Evolutionary conservation across 2,888 invertebrate species (phyloP).

Genomic region (Tanytarsus gracilentus): DNA sequence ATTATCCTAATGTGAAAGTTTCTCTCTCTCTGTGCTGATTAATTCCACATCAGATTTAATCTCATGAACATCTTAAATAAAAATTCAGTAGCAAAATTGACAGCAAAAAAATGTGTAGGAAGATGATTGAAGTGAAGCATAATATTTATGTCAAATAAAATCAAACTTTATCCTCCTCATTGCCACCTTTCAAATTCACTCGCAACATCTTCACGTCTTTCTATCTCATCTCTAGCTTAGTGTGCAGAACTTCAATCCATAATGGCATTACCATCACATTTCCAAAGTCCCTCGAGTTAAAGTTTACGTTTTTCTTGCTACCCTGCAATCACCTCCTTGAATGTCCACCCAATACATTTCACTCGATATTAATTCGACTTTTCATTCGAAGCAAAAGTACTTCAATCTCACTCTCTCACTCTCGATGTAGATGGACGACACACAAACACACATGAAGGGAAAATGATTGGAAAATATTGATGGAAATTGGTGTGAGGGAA

Average conservation of each 20-base stretch:
- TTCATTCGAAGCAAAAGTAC: neutral
- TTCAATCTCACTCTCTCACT: neutral
- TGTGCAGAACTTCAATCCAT: slow-evolving; percentile 18
- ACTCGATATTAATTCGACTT: slow-evolving; percentile 14
- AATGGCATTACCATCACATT: slow-evolving; percentile 26
- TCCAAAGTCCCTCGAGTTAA: slow-evolving; percentile 21
- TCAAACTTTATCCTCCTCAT: slow-evolving; percentile 7
- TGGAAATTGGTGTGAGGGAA: neutral
- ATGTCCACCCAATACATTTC: neutral
- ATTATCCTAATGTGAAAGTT: neutral
- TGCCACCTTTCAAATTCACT: neutral
- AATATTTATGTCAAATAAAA: slow-evolving; percentile 28
- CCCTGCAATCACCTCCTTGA: too few relatives aligned
- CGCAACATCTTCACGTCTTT: slow-evolving; percentile 13
- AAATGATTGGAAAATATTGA: slow-evolving; percentile 11
- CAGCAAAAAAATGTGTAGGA: neutral
- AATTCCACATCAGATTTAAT: too few relatives aligned
- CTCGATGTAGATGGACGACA: neutral
- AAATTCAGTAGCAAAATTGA: neutral
- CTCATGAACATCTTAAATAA: neutral
- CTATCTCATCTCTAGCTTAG: neutral
- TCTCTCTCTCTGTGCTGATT: too few relatives aligned
- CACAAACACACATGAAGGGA: neutral
- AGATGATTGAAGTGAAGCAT: slow-evolving; percentile 25
- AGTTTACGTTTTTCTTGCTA: slow-evolving; percentile 18